These are phyloP conservation scores for Acromyrmex heyeri DNA, from an alignment of 1,140 invertebrate species.

Conservation along the genomic window DNA sequence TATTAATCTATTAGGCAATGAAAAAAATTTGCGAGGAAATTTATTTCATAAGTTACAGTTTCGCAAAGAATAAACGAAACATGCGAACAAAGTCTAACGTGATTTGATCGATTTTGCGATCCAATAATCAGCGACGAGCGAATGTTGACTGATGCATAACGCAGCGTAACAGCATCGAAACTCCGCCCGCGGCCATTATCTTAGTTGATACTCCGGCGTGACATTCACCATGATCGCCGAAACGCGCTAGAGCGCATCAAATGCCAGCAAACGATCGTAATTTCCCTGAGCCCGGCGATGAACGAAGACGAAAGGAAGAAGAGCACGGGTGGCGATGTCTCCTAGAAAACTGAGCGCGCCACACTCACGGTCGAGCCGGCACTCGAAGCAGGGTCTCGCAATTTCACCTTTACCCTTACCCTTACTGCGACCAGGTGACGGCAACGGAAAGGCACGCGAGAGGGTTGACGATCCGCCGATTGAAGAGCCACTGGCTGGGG, in stretches of 20 bases:
- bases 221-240: not conserved
- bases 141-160: not conserved
- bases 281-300: not conserved
- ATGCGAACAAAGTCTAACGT: not conserved
- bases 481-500: slow-evolving; percentile 41
- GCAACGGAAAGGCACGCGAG: not conserved
- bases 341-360: slow-evolving; percentile 36
- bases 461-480: slow-evolving; percentile 19
- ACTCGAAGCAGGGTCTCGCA: slow-evolving; percentile 46
- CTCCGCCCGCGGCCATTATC: not conserved
- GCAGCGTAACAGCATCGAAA: not conserved
- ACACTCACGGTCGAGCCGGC: not conserved
- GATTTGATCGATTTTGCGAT: not conserved
- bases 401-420: not conserved
- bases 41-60: not conserved
- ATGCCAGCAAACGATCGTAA: not conserved
- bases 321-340: slow-evolving; percentile 21
- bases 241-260: not conserved
- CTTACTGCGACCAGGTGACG: not conserved
- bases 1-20: not conserved
- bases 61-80: slow-evolving; percentile 26
- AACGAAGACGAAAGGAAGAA: slow-evolving; percentile 20
- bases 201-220: not conserved
- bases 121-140: not conserved
- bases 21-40: not conserved